These are phyloP conservation scores for Acrossocheilus wenchowensis DNA, from an alignment of 2,797 vertebrate genomes.

Conservation along the genomic window DNA sequence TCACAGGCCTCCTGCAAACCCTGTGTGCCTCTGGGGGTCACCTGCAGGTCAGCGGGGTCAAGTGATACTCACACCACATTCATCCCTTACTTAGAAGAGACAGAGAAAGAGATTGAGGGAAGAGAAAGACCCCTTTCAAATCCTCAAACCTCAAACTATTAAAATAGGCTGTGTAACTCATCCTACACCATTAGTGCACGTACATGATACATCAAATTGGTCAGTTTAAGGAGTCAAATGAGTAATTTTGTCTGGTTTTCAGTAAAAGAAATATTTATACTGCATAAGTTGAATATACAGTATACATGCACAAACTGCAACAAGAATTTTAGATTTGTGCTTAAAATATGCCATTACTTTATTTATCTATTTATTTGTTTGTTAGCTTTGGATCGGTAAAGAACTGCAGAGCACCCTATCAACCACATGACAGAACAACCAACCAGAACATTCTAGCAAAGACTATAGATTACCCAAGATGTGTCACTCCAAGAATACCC, in stretches of 20 bases:
- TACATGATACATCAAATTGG: not conserved
- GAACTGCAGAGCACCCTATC: not conserved
- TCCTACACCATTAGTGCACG: conserved; percentile 2
- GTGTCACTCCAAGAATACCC: too few species aligned
- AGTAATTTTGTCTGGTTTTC: not conserved
- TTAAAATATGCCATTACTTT: not conserved
- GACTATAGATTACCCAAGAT: too few species aligned
- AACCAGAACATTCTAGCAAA: not conserved
- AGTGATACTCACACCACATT: conserved; percentile 77
- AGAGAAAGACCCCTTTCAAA: conserved; percentile 47
- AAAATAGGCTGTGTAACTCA: not conserved
- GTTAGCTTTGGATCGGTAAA: not conserved
- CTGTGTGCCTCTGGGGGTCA: conserved; percentile 70
- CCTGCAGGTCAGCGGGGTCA: conserved; percentile 71
- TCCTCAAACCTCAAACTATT: conserved; percentile 23
- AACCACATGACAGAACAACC: not conserved
- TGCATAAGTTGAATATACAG: too few species aligned
- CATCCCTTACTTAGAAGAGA: conserved; percentile 63
- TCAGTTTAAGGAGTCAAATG: not conserved
- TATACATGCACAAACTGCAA: not conserved
- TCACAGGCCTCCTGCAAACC: conserved; percentile 58
- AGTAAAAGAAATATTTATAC: not conserved
- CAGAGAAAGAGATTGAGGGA: conserved; percentile 49
- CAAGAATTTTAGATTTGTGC: not conserved
- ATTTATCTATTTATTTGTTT: not conserved